phyloP scores from a whole-genome alignment of 2,113 vertebrate genomes.

The Toxotes jaculatrix region DNA sequence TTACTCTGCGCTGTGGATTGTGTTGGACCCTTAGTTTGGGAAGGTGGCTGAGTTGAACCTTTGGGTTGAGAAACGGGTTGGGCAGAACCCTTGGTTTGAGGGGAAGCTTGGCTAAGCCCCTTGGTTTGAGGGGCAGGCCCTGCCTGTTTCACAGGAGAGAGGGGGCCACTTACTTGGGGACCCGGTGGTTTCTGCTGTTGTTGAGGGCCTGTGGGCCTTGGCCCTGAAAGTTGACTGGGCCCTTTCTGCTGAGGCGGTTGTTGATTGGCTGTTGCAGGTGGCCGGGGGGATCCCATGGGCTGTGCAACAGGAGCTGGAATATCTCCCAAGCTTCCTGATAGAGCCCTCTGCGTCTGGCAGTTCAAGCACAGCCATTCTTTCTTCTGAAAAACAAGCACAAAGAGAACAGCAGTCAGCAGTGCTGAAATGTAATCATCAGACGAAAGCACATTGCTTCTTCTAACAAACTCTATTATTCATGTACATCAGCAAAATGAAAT shows the following conservation, averaged over 20 bases:
- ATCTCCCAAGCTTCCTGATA: constrained; percentile 94
- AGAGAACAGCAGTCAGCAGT: constrained; percentile 45
- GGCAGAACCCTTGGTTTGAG: constrained; percentile 80
- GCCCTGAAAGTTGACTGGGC: constrained; percentile 78
- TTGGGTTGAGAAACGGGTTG: constrained; percentile 79
- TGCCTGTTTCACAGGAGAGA: constrained; percentile 85
- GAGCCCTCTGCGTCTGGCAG: constrained; percentile 97
- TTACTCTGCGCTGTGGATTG: constrained; percentile 73
- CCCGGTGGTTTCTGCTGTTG: constrained; percentile 83
- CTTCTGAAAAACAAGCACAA: constrained; percentile 89
- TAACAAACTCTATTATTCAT: constrained; percentile 12
- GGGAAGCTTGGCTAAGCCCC: constrained; percentile 69
- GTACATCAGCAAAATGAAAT: not conserved
- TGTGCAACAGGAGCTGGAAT: constrained; percentile 83
- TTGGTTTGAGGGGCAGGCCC: constrained; percentile 83
- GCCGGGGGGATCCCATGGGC: constrained; percentile 84
- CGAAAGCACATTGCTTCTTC: not conserved
- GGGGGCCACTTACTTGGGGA: constrained; percentile 83
- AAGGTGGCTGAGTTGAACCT: constrained; percentile 67
- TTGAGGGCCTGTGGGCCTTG: constrained; percentile 77
- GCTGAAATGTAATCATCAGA: not conserved
- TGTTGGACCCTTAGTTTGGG: constrained; percentile 71
- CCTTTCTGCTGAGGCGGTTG: constrained; percentile 80
- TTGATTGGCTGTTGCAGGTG: constrained; percentile 80
- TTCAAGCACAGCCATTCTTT: constrained; percentile 99